Base-by-base conservation (phyloP, 2,113 vertebrate species). In the Xerus inauris region DNA sequence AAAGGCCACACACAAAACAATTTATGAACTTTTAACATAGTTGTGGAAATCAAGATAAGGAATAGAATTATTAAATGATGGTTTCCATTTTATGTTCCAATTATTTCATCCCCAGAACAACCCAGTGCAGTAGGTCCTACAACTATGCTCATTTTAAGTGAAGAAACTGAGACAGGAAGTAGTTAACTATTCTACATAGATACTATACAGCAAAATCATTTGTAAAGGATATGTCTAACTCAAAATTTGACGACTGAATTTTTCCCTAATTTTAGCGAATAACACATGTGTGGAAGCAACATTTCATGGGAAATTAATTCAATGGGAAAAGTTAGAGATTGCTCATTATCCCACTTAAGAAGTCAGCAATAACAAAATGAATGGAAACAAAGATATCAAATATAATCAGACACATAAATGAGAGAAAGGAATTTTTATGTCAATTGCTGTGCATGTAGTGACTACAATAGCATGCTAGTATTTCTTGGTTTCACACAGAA, bases 281-380 rank as follows among this genome's bases (percentile, higher is more conserved):
- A 92, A 11, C 35, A 65, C 42, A 76, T 57, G 11, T 77, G 16
- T 77, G 76, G 57, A 87, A 77, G 42, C 24, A 79, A 14, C 17
- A 87, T 91, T 95, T 96, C 81, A 95, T 72, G 20, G 28, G 26
- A 86, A 96, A 96, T 38, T 35, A 20, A 83, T 42, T 93, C 7
- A 57, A 51, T n/a, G 59, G 20, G 73, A 64, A 88, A 90, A 84
- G 80, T 89, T n/a, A 92, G 73, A 97, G 76, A 86, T 75, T 91
- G 20, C 16, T 97, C 51, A 89, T 95, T 80, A 84, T 77, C 45
- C 59, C 75, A 94, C 32, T 77, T 88, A 89, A 87, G 26, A 72
- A 95, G 45, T 95, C 73, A 94, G 13, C 20, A 95, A 79, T 47
- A 89, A 73, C 69, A 95, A 96, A 96, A 92, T 81, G n/a, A 84